Percentiles rank a stretch among this genome's conserved stretches.
phyloP scores from a whole-genome alignment of 2,113 vertebrate species.

The Gavialis gangeticus region DNA sequence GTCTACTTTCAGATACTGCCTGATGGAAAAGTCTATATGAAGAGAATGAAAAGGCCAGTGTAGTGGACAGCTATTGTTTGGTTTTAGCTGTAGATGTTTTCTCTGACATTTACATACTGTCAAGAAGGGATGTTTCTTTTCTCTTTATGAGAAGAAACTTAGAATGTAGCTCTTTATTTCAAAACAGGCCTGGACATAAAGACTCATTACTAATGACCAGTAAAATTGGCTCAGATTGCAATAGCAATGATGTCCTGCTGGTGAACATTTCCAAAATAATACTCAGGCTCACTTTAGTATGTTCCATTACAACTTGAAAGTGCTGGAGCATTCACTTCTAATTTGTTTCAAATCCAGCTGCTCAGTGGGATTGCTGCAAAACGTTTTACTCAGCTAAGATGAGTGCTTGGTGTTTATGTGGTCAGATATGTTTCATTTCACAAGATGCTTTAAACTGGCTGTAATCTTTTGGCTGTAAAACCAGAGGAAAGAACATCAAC shows the following conservation, averaged over 20 bases:
- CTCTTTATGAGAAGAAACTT: neutral
- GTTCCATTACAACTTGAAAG: neutral
- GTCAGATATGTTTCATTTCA: neutral
- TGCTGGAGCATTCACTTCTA: neutral
- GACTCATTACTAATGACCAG: neutral
- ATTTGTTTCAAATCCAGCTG: conserved; percentile 11
- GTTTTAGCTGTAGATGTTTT: neutral
- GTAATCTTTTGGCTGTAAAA: neutral
- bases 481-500: neutral
- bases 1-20: neutral
- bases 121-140: neutral
- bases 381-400: neutral
- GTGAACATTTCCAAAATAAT: neutral
- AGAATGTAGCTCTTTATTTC: neutral
- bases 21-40: neutral
- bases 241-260: neutral
- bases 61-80: neutral
- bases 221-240: neutral
- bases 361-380: neutral
- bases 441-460: neutral
- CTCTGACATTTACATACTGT: neutral
- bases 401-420: neutral
- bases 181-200: neutral
- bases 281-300: neutral
- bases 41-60: neutral